Conservation (phyloP, 64 coral and sea anemone species). For the Exaiptasia diaphana region DNA sequence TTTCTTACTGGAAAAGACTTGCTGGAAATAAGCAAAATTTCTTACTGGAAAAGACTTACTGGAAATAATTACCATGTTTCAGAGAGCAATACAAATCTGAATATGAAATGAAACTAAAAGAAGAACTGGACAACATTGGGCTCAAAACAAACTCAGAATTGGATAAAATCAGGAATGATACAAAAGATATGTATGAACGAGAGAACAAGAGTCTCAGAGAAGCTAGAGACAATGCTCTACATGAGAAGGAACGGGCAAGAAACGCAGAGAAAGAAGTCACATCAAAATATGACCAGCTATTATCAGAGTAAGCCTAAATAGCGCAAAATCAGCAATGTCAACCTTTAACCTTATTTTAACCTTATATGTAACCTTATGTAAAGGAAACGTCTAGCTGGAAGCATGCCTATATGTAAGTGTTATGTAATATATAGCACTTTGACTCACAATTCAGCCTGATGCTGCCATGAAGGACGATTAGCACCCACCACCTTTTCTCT, state of each 20-base stretch:
- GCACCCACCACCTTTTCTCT: too few species aligned
- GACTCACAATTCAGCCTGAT: too few species aligned
- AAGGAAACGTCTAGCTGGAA: too few species aligned
- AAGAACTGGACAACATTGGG: conserved; percentile 82
- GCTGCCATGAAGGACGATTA: too few species aligned
- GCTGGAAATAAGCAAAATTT: neutral
- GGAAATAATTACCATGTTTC: neutral
- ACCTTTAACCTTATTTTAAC: neutral
- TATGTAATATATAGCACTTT: too few species aligned
- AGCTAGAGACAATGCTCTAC: conserved; percentile 73
- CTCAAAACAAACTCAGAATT: conserved; percentile 76
- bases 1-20: neutral
- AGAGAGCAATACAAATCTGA: conserved; percentile 98
- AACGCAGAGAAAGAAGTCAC: conserved; percentile 55
- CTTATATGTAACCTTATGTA: too few species aligned
- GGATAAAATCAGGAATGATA: conserved; percentile 78
- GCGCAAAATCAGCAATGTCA: neutral
- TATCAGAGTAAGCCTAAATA: conserved; percentile 83
- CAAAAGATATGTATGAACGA: conserved; percentile 94
- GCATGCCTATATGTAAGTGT: too few species aligned
- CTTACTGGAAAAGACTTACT: neutral
- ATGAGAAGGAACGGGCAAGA: conserved; percentile 70
- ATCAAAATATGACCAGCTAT: conserved; percentile 65
- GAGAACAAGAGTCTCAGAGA: conserved; percentile 94
- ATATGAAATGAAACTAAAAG: conserved; percentile 86